Conservation (phyloP, 2,797 vertebrate species). For the Loriculus beryllinus region DNA sequence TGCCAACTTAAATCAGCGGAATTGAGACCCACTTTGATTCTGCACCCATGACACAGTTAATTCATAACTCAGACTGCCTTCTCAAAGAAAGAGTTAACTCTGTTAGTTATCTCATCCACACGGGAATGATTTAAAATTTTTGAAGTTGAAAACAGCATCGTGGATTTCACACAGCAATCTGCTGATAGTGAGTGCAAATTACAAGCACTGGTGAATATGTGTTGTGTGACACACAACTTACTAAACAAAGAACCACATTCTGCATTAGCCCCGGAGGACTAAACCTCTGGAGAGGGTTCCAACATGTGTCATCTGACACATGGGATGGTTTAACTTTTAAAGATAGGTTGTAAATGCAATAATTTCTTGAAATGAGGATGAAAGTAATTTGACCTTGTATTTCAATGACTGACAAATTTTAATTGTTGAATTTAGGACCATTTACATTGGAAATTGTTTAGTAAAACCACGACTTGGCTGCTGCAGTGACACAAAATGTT, state of each 20-base stretch:
- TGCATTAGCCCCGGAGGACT: not conserved
- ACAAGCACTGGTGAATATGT: not conserved
- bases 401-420: not conserved
- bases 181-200: not conserved
- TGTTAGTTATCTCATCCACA: not conserved
- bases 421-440: not conserved
- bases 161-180: not conserved
- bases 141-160: not conserved
- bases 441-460: not conserved
- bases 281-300: not conserved
- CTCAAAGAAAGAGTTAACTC: not conserved
- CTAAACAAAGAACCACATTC: not conserved
- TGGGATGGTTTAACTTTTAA: not conserved
- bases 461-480: not conserved
- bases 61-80: not conserved
- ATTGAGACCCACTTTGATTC: not conserved
- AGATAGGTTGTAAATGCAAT: not conserved
- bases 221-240: not conserved
- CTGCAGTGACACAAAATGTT: not conserved
- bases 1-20: not conserved
- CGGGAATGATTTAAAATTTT: not conserved
- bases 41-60: not conserved
- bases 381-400: not conserved
- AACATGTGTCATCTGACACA: not conserved
- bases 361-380: constrained; percentile 8